These are phyloP conservation scores for Meloidogyne exigua DNA, from an alignment of 1,140 invertebrate genomes.

Conservation along the genomic window DNA sequence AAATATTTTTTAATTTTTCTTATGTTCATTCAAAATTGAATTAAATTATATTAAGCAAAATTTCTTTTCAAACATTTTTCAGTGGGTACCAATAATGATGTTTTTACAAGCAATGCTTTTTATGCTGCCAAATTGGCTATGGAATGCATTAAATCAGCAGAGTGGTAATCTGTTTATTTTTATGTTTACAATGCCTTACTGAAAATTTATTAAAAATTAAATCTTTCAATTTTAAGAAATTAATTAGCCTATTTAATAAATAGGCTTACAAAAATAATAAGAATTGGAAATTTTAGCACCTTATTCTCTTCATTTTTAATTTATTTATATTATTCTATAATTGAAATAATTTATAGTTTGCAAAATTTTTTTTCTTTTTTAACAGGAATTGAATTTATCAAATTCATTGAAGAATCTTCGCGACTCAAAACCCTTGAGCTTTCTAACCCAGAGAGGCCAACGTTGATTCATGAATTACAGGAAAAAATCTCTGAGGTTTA, in stretches of 20 bases:
- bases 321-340: conserved; percentile 6
- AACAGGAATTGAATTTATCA: conserved; percentile 20
- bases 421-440: conserved; percentile 12
- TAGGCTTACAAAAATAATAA: too few species aligned
- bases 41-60: not conserved
- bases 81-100: conserved; percentile 62
- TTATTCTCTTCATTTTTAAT: not conserved
- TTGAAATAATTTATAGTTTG: too few species aligned
- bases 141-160: conserved; percentile 66
- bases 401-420: conserved; percentile 23
- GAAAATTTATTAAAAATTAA: not conserved
- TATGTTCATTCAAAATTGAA: not conserved
- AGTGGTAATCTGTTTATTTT: conserved; percentile 38
- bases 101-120: conserved; percentile 67
- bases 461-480: not conserved
- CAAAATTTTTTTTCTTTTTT: not conserved
- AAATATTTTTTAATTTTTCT: too few species aligned
- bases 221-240: too few species aligned
- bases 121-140: conserved; percentile 65
- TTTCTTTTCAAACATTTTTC: conserved; percentile 10
- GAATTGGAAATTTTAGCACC: too few species aligned
- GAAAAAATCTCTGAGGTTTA: conserved; percentile 16
- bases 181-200: not conserved
- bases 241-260: not conserved
- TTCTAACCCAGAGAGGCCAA: conserved; percentile 8